Conservation (phyloP, 30 jellyfish, hydroid and myxozoan genomes). For the Hydra vulgaris region DNA sequence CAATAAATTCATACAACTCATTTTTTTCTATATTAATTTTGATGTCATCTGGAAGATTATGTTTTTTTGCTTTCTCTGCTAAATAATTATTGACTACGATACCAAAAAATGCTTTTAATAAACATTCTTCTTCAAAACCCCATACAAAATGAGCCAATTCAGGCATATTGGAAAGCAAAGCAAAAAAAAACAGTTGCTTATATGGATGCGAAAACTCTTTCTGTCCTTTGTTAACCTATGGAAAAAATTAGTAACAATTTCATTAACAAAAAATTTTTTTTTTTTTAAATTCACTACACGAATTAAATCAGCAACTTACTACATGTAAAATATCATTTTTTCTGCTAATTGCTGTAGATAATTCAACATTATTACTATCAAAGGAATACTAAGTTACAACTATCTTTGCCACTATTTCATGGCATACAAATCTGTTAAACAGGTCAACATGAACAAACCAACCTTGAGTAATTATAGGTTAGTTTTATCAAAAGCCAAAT, state of each 20-base stretch:
- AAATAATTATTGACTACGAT: slow-evolving; percentile 39
- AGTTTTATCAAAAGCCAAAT: too few species aligned
- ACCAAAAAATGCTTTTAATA: slow-evolving; percentile 75
- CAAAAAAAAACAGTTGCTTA: slow-evolving; percentile 69
- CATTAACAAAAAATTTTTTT: not conserved
- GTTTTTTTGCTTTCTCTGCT: slow-evolving; percentile 45
- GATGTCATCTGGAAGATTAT: slow-evolving; percentile 57
- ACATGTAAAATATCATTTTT: too few species aligned
- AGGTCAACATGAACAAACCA: too few species aligned
- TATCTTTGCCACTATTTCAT: too few species aligned
- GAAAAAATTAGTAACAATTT: not conserved
- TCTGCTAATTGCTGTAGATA: too few species aligned
- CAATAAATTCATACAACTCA: not conserved
- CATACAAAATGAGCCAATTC: slow-evolving; percentile 71
- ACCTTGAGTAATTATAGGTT: too few species aligned
- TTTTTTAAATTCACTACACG: too few species aligned
- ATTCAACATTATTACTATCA: too few species aligned
- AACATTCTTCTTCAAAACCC: slow-evolving; percentile 61
- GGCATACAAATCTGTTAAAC: too few species aligned
- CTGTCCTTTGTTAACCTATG: not conserved
- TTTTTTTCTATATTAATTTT: not conserved
- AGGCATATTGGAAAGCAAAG: slow-evolving; percentile 67
- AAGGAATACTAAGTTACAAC: too few species aligned
- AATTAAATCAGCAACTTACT: too few species aligned
- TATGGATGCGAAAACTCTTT: slow-evolving; percentile 37